Evolutionary conservation across 2,797 vertebrate genomes (phyloP).

Genomic region (Hybognathus amarus): DNA sequence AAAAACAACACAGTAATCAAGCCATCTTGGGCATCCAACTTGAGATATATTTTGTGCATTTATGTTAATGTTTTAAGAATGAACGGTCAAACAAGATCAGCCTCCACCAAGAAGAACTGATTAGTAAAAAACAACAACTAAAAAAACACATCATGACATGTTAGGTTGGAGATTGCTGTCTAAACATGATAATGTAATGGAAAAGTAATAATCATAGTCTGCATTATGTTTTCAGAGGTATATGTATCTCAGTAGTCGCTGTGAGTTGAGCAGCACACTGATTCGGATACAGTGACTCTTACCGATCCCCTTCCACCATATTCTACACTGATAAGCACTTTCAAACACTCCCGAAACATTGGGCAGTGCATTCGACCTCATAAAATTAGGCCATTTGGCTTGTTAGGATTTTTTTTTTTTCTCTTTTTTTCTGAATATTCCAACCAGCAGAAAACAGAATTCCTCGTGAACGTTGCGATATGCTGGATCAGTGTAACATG

Average conservation of each 20-base stretch:
- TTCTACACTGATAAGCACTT: conserved; percentile 30
- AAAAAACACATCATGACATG: not conserved
- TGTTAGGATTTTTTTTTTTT: not conserved
- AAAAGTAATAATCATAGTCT: conserved; percentile 1
- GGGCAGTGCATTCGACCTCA: not conserved
- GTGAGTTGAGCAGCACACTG: conserved; percentile 53
- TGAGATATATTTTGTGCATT: not conserved
- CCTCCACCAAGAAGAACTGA: not conserved
- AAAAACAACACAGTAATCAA: not conserved
- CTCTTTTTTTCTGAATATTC: conserved; percentile 14
- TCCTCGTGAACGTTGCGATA: not conserved
- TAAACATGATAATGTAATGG: conserved; percentile 12
- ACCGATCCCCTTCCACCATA: conserved; percentile 45
- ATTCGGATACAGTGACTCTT: conserved; percentile 39
- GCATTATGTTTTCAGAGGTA: conserved; percentile 3
- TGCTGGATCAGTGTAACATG: conserved; percentile 6
- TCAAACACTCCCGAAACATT: conserved; percentile 6
- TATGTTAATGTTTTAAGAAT: not conserved
- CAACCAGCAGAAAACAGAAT: conserved; percentile 40
- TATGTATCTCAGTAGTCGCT: conserved; percentile 50
- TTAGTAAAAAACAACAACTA: not conserved
- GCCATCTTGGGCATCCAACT: conserved; percentile 14
- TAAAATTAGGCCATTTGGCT: not conserved
- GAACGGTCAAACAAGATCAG: not conserved
- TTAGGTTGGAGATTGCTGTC: not conserved